A percentile compares a stretch with the other conserved stretches of the same genome.
Evolutionary conservation across 30 jellyfish, hydroid and myxozoan genomes (phyloP).

Genomic region (Hydractinia symbiolongicarpus): DNA sequence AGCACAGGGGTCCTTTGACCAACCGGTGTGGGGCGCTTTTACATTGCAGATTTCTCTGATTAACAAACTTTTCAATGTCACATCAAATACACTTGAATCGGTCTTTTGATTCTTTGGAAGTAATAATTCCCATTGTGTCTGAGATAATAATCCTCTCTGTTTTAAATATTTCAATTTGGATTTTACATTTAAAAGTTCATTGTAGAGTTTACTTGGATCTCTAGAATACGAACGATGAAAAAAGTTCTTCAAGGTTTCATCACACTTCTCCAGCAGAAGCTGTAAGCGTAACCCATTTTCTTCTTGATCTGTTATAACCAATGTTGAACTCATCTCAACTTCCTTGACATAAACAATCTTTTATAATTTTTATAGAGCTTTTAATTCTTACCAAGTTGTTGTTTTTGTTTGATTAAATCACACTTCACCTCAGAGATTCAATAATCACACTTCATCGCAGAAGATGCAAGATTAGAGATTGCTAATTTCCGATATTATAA

Average conservation of each 20-base stretch:
- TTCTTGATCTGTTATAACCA: neutral
- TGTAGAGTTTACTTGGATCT: neutral
- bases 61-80: neutral
- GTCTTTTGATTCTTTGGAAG: neutral
- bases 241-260: neutral
- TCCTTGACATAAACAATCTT: no score
- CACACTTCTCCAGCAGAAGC: neutral
- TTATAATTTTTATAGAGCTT: no score
- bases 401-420: no score
- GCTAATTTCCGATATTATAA: no score
- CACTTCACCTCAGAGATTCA: no score
- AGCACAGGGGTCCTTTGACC: neutral
- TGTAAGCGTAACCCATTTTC: conserved; percentile 6
- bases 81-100: conserved; percentile 1
- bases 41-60: neutral
- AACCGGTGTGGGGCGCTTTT: neutral
- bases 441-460: no score
- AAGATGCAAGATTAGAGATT: no score
- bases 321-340: neutral
- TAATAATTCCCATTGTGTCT: neutral
- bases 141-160: neutral
- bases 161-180: neutral
- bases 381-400: no score
- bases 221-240: conserved; percentile 3
- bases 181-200: neutral